Evolutionary conservation across 2,888 invertebrate species (phyloP).

Genomic region (Anthrax anthrax): DNA sequence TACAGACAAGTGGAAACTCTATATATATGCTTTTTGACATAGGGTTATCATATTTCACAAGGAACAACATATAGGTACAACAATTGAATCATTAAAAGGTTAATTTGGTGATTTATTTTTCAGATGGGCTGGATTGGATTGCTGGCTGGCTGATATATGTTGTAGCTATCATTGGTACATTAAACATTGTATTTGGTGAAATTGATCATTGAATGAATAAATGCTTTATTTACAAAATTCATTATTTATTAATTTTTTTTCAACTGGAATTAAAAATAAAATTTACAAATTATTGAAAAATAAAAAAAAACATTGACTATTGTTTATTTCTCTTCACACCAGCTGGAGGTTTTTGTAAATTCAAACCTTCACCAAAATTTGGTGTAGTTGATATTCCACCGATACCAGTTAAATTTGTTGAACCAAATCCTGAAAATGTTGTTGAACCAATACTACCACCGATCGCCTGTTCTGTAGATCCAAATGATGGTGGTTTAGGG

Average conservation of each 20-base stretch:
- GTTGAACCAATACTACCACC: constrained; percentile 27
- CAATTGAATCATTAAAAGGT: constrained; percentile 70
- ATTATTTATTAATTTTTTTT: too few species aligned
- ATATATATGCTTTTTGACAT: too few species aligned
- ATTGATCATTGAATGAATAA: constrained; percentile 37
- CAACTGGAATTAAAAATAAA: too few species aligned
- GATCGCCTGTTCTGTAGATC: background rate
- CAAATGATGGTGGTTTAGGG: background rate
- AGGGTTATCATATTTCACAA: constrained; percentile 72
- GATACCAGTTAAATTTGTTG: constrained; percentile 12
- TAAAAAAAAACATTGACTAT: constrained; percentile 30
- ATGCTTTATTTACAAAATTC: too few species aligned
- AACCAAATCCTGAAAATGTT: constrained; percentile 12
- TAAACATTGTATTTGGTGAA: constrained; percentile 48
- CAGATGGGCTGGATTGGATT: constrained; percentile 48
- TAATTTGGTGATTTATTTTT: constrained; percentile 73
- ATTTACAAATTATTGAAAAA: too few species aligned
- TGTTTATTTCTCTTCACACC: constrained; percentile 55
- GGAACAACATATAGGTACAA: constrained; percentile 68
- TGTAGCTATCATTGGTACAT: constrained; percentile 57
- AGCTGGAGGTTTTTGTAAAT: constrained; percentile 55
- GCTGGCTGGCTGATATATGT: constrained; percentile 61
- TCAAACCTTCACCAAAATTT: constrained; percentile 32
- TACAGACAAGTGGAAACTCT: too few species aligned
- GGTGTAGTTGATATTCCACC: constrained; percentile 1